phyloP scores from a whole-genome alignment of 1,140 invertebrate species.

The Elymnias hypermnestra region DNA sequence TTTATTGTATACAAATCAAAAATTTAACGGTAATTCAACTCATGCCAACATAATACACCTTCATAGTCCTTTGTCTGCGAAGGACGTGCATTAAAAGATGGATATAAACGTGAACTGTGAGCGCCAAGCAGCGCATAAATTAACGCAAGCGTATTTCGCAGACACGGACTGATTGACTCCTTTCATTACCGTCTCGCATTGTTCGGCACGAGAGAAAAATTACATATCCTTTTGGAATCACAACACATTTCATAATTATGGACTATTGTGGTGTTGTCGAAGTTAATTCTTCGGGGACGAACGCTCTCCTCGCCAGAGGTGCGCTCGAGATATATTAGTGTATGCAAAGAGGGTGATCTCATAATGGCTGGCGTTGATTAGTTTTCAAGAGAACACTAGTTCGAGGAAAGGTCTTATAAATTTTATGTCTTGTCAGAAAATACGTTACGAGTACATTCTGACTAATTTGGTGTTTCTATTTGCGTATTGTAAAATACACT shows the following conservation, averaged over 20 bases:
- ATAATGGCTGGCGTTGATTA: constrained; percentile 64
- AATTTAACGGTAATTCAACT: constrained; percentile 17
- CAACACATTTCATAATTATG: constrained; percentile 75
- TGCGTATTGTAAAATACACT: too few species aligned
- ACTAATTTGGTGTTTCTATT: not conserved
- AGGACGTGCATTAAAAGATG: constrained; percentile 32
- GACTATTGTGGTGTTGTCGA: constrained; percentile 69
- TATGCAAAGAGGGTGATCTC: constrained; percentile 44
- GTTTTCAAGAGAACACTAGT: constrained; percentile 65
- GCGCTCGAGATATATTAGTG: constrained; percentile 53
- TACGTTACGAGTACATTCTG: constrained; percentile 5
- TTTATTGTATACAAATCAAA: constrained; percentile 9
- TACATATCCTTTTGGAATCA: constrained; percentile 58
- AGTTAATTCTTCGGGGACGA: constrained; percentile 54
- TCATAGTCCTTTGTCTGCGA: constrained; percentile 49
- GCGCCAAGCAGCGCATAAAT: constrained; percentile 52
- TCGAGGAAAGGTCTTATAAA: constrained; percentile 49
- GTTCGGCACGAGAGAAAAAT: constrained; percentile 66
- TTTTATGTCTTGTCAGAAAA: constrained; percentile 44
- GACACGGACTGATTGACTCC: constrained; percentile 70
- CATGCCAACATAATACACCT: constrained; percentile 17
- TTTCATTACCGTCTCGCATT: constrained; percentile 68
- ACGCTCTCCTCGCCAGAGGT: constrained; percentile 45
- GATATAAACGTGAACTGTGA: constrained; percentile 23
- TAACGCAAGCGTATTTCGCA: constrained; percentile 57